Percentiles rank a stretch among this genome's conserved stretches.
Conservation (phyloP, 2,888 invertebrate genomes). For the Steinernema carpocapsae region DNA sequence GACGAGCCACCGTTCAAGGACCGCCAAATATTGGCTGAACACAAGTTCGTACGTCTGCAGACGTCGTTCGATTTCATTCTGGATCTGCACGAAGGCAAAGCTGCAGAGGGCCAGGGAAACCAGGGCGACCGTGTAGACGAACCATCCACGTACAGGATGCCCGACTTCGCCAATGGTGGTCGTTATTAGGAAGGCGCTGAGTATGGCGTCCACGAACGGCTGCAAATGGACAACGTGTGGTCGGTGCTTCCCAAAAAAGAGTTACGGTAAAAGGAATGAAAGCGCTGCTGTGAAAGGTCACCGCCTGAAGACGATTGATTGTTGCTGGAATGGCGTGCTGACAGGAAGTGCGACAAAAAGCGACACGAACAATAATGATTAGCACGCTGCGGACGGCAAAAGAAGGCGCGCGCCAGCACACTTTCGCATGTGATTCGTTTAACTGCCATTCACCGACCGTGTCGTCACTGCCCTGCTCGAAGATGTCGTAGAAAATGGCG, state of each 20-base stretch:
- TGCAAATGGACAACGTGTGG: slow-evolving; percentile 41
- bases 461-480: slow-evolving; percentile 61
- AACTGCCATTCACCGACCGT: slow-evolving; percentile 49
- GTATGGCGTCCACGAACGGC: slow-evolving; percentile 64
- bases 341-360: slow-evolving; percentile 33
- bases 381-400: slow-evolving; percentile 23
- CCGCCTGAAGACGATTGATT: slow-evolving; percentile 18
- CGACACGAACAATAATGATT: slow-evolving; percentile 30
- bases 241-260: not conserved
- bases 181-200: slow-evolving; percentile 60
- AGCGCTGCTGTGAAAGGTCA: slow-evolving; percentile 26
- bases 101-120: slow-evolving; percentile 55
- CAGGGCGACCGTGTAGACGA: slow-evolving; percentile 51
- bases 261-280: slow-evolving; percentile 24
- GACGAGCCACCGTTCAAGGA: not conserved
- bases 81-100: slow-evolving; percentile 55
- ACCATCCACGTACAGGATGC: slow-evolving; percentile 25
- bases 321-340: slow-evolving; percentile 31
- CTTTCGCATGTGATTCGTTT: slow-evolving; percentile 24
- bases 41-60: slow-evolving; percentile 55
- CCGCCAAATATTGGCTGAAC: slow-evolving; percentile 3
- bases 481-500: slow-evolving; percentile 61
- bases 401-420: slow-evolving; percentile 20
- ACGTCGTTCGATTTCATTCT: slow-evolving; percentile 56
- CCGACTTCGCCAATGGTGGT: slow-evolving; percentile 61